Base-by-base conservation (phyloP, 2,113 vertebrate genomes). In the Dipodomys ordii region DNA sequence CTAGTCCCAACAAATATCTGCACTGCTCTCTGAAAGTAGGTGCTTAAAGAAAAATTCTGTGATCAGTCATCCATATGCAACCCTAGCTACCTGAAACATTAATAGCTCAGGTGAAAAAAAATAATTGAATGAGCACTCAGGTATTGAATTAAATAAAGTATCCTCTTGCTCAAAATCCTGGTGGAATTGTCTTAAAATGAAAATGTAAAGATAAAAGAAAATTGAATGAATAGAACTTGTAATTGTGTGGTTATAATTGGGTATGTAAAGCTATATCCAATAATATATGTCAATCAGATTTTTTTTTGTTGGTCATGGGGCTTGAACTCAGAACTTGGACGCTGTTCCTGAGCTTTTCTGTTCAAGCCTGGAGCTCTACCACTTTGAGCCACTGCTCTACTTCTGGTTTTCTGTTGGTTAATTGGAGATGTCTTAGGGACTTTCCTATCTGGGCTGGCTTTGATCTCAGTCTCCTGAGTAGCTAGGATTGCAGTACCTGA, bases 121-220 rank as follows among this genome's bases (percentile, higher is more conserved):
- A 71, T 82, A 92, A 39, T n/a, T 60, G 62, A 94, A 71, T 44
- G 62, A 81, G 35, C 46, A 18, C 64, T 78, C 44, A 91, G 28
- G 35, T 69, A 79, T 19, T n/a, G 13, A 90, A 82, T 88, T 87
- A 90, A 89, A 76, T 60, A 90, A 84, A 83, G 20, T 74, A 79
- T 25, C 39, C 22, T 85, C 25, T 83, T 74, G 65, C 39, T 90
- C 49, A 60, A 83, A 82, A 83, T 69, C 16, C 67, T 87, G 32
- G 18, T 57, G 23, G 68, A 49, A 67, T 46, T 76, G 22, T 92
- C 49, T 93, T 28, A 12, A 83, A 80, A 83, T 39, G 65, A 87
- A 94, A 83, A 92, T 23, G 57, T 28, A 53, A 93, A 80, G 32
- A 80, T 65, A 74, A 83, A 80, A 90, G 67, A 78, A 90, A 11